A percentile compares a stretch with the other conserved stretches of the same genome.
Evolutionary conservation across 2,888 invertebrate species (phyloP).

Genomic region (Empis stercorea): DNA sequence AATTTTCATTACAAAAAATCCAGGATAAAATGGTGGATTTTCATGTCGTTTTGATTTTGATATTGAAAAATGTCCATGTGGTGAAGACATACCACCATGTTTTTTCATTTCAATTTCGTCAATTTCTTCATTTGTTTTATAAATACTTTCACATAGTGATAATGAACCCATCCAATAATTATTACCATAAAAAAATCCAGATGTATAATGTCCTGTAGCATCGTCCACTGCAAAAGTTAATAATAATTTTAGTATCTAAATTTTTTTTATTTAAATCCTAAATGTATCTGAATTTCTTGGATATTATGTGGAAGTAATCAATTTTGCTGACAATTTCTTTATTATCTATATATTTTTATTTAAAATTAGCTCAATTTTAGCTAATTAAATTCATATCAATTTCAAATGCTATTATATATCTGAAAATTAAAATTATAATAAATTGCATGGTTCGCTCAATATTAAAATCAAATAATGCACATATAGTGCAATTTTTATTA

Average conservation of each 20-base stretch:
- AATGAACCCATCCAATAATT: constrained; percentile 70
- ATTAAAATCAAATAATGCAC: constrained; percentile 3
- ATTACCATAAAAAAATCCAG: constrained; percentile 72
- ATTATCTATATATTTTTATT: too few relatives aligned
- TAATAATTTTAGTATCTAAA: too few relatives aligned
- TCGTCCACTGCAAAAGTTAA: constrained; percentile 47
- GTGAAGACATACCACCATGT: constrained; percentile 5
- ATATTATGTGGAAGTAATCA: too few relatives aligned
- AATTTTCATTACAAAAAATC: constrained; percentile 51
- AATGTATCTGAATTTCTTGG: too few relatives aligned
- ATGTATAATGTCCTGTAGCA: constrained; percentile 63
- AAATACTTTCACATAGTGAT: constrained; percentile 54
- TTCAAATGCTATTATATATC: neutral
- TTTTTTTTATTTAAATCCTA: too few relatives aligned
- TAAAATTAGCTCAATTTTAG: too few relatives aligned
- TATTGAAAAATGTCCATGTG: neutral
- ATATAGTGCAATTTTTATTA: too few relatives aligned
- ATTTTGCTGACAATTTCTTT: too few relatives aligned
- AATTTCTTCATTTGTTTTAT: constrained; percentile 37
- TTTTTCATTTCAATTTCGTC: constrained; percentile 22
- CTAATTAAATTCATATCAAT: neutral
- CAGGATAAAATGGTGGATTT: constrained; percentile 51
- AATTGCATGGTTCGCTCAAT: constrained; percentile 4
- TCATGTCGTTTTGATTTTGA: constrained; percentile 23
- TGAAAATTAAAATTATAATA: neutral